Evolutionary conservation across 1,140 invertebrate genomes (phyloP).

Genomic region (Melipona quadrifasciata): DNA sequence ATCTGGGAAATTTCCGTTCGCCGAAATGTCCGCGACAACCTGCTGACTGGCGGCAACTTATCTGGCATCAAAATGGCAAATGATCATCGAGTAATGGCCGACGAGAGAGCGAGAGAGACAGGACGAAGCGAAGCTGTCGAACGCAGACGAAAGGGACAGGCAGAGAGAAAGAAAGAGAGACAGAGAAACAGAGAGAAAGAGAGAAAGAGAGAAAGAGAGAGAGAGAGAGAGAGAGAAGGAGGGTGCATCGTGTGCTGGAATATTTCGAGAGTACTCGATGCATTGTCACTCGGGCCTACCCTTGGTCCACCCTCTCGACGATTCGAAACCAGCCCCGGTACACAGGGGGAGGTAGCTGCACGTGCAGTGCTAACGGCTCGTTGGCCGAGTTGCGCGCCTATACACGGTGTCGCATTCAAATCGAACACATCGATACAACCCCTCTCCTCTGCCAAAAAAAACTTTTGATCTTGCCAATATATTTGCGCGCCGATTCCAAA

Average conservation of each 20-base stretch:
- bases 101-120: background rate
- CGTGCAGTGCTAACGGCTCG: slow-evolving; percentile 58
- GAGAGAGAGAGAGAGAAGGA: slow-evolving; percentile 10
- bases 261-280: slow-evolving; percentile 71
- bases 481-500: background rate
- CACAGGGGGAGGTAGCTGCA: slow-evolving; percentile 39
- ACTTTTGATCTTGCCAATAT: slow-evolving; percentile 17
- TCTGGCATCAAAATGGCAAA: slow-evolving; percentile 60
- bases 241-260: slow-evolving; percentile 57
- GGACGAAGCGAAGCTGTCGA: background rate
- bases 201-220: background rate
- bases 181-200: background rate
- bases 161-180: slow-evolving; percentile 19
- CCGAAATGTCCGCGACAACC: slow-evolving; percentile 28
- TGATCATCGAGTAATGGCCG: slow-evolving; percentile 61
- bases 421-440: slow-evolving; percentile 7
- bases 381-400: slow-evolving; percentile 40
- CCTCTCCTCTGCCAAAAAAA: background rate
- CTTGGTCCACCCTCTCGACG: slow-evolving; percentile 61
- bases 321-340: slow-evolving; percentile 59
- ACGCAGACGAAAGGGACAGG: slow-evolving; percentile 19
- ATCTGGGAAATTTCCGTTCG: slow-evolving; percentile 18
- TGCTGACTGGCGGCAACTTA: slow-evolving; percentile 36
- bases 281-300: slow-evolving; percentile 64
- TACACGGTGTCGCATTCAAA: slow-evolving; percentile 45